Percentiles rank a stretch among this genome's conserved stretches.
Conservation (phyloP, 2,113 vertebrate species). For the Psittacara wagleri region DNA sequence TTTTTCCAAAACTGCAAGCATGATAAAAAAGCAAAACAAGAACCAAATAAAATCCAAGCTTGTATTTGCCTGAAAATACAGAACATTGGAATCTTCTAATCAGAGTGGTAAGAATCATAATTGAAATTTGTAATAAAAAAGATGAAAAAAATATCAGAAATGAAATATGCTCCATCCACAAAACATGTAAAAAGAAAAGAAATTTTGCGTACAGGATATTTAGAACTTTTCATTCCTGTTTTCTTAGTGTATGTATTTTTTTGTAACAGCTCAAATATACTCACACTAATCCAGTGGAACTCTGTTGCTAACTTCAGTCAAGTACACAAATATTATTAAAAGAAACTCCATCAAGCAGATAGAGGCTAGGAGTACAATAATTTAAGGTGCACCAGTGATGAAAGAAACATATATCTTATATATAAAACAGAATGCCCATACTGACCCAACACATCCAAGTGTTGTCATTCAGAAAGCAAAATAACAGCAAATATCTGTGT, state of each 20-base stretch:
- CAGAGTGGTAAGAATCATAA: neutral
- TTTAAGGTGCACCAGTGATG: neutral
- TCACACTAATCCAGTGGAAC: neutral
- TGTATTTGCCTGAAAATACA: neutral
- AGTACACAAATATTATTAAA: neutral
- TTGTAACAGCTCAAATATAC: neutral
- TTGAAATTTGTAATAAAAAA: neutral
- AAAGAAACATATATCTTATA: neutral
- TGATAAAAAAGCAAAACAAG: neutral
- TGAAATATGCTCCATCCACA: neutral
- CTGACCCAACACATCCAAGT: accelerated
- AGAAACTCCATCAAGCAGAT: neutral
- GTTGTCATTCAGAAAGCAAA: neutral
- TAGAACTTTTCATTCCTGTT: neutral
- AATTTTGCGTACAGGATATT: neutral
- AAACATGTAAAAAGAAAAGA: neutral
- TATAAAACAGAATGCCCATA: neutral
- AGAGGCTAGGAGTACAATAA: neutral
- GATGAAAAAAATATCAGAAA: neutral
- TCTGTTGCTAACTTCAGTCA: neutral
- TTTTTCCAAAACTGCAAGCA: neutral
- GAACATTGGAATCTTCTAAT: neutral
- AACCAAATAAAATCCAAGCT: neutral
- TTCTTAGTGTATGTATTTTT: neutral
- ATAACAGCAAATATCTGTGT: neutral